Percentiles rank a stretch among this genome's conserved stretches.
These are phyloP conservation scores for Helicorthomorpha holstii DNA, from an alignment of 1,140 invertebrate species.

Conservation along the genomic window DNA sequence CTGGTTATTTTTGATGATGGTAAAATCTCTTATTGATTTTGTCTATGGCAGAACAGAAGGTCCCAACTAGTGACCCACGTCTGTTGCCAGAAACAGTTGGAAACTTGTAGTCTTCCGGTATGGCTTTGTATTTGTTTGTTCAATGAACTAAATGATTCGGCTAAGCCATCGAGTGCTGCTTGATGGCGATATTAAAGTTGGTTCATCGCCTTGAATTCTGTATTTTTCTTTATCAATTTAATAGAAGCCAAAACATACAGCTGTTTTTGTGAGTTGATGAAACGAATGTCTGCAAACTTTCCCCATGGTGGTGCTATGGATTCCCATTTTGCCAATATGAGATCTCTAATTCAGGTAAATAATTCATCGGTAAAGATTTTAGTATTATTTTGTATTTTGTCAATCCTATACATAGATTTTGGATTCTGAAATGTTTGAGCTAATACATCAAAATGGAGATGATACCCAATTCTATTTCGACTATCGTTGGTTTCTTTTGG, in stretches of 20 bases:
- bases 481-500: constrained; percentile 76
- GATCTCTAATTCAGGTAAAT: constrained; percentile 39
- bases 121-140: too few species aligned
- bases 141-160: too few species aligned
- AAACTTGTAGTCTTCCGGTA: not conserved
- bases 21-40: constrained; percentile 15
- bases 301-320: constrained; percentile 88
- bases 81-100: not conserved
- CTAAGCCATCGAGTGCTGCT: too few species aligned
- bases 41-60: too few species aligned
- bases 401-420: constrained; percentile 47
- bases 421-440: constrained; percentile 80
- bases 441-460: constrained; percentile 87
- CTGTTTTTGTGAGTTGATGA: constrained; percentile 80
- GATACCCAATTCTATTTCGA: constrained; percentile 96
- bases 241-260: constrained; percentile 73
- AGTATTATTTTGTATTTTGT: not conserved
- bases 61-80: too few species aligned
- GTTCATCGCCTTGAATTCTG: too few species aligned
- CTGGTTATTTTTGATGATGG: constrained; percentile 79
- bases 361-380: too few species aligned
- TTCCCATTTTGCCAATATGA: constrained; percentile 86
- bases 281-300: constrained; percentile 76
- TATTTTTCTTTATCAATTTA: constrained; percentile 10
- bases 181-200: too few species aligned